Percentiles rank a stretch among this genome's conserved stretches.
Conservation (phyloP, 2,797 vertebrate species). For the Picus viridis region DNA sequence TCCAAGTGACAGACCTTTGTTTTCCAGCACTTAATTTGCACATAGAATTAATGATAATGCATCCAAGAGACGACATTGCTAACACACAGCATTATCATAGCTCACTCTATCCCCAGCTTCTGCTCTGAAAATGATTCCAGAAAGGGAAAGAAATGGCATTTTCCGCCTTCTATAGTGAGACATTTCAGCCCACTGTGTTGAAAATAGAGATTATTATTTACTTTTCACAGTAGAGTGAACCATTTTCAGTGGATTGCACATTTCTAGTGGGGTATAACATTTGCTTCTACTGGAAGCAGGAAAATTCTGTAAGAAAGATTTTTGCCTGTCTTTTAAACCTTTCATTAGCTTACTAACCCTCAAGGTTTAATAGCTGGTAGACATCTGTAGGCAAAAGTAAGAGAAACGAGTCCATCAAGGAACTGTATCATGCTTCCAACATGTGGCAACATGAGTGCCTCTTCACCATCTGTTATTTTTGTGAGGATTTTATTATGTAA, state of each 20-base stretch:
- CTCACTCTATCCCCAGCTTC: conserved; percentile 1
- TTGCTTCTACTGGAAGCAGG: conserved; percentile 53
- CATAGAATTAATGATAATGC: conserved; percentile 59
- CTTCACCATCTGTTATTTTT: conserved; percentile 84
- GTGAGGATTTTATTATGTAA: conserved; percentile 84
- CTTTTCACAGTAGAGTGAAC: neutral
- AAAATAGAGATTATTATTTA: conserved; percentile 29
- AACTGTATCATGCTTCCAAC: conserved; percentile 77
- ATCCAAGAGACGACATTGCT: conserved; percentile 63
- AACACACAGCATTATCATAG: conserved; percentile 46
- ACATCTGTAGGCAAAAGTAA: conserved; percentile 73
- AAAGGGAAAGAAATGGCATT: conserved; percentile 36
- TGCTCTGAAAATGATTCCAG: conserved; percentile 47
- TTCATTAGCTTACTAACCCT: conserved; percentile 67
- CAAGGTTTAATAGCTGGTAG: conserved; percentile 73
- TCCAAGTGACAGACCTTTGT: conserved; percentile 50
- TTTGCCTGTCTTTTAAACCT: conserved; percentile 65
- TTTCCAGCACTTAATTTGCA: conserved; percentile 57
- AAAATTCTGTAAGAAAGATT: conserved; percentile 58
- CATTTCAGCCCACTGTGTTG: neutral
- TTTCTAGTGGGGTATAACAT: neutral
- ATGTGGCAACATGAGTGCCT: conserved; percentile 79
- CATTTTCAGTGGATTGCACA: neutral
- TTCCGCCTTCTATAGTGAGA: conserved; percentile 7
- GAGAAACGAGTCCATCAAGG: conserved; percentile 74